A percentile compares a stretch with the other conserved stretches of the same genome.
Conservation (phyloP, 2,113 vertebrate genomes). For the Aldabrachelys gigantea region DNA sequence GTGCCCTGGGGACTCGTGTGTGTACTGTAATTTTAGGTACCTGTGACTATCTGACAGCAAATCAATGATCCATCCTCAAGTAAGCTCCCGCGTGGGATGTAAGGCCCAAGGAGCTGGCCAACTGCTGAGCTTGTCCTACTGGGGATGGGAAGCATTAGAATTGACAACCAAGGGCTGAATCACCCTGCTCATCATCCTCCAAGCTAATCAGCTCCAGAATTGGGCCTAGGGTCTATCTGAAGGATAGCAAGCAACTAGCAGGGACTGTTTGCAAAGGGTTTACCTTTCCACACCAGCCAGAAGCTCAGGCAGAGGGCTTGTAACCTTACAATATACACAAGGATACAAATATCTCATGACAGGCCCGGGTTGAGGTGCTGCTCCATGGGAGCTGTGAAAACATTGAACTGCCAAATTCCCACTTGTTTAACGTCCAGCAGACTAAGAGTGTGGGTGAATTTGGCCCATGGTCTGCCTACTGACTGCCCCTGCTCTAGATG, state of each 20-base stretch:
- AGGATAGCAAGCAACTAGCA: background rate
- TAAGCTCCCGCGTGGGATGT: background rate
- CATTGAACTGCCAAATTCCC: fast-evolving
- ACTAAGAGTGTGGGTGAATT: background rate
- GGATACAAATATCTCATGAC: fast-evolving
- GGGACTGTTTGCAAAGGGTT: background rate
- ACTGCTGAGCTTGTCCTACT: background rate
- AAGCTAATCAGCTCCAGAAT: background rate
- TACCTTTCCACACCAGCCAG: fast-evolving
- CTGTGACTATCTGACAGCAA: background rate
- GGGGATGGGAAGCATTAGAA: fast-evolving
- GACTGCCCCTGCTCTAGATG: background rate
- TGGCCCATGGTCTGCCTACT: background rate
- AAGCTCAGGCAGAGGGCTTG: fast-evolving
- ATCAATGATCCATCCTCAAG: background rate
- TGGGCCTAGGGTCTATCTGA: background rate
- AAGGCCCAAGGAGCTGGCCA: background rate
- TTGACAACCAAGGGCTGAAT: background rate
- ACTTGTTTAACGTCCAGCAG: fast-evolving
- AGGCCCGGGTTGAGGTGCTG: background rate
- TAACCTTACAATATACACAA: background rate
- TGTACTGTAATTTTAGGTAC: background rate
- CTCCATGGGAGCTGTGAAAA: fast-evolving
- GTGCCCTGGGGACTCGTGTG: background rate
- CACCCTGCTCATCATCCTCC: background rate